Conservation (phyloP, 2,888 invertebrate species). For the Thelaira solivaga region DNA sequence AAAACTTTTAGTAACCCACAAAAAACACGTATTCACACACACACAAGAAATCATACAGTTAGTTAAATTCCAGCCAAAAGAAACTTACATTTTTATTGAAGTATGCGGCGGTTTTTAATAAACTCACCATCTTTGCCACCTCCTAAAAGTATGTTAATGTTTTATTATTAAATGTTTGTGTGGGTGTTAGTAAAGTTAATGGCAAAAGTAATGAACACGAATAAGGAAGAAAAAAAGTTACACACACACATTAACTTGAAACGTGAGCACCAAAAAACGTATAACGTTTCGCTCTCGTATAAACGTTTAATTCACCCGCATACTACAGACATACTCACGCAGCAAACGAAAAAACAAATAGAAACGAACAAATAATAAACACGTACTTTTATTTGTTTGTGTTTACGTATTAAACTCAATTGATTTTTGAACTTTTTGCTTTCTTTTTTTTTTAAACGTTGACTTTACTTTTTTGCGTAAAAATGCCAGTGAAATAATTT, state of each 20-base stretch:
- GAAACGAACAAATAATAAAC: background rate
- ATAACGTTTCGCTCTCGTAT: conserved; percentile 12
- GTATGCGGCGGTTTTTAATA: conserved; percentile 35
- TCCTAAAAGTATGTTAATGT: conserved; percentile 48
- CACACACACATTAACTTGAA: background rate
- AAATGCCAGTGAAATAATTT: background rate
- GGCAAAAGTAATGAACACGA: conserved; percentile 50
- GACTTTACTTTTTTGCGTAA: conserved; percentile 22
- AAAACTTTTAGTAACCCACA: conserved; percentile 10
- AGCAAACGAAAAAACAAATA: background rate
- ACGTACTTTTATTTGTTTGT: conserved; percentile 24
- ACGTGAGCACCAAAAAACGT: conserved; percentile 35
- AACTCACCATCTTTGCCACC: conserved; percentile 33
- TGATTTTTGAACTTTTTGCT: conserved; percentile 46
- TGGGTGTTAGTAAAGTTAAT: conserved; percentile 36
- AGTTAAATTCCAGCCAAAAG: background rate
- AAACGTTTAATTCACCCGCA: conserved; percentile 21
- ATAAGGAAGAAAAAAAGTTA: background rate
- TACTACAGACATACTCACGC: conserved; percentile 6
- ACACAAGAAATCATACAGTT: background rate
- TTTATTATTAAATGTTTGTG: conserved; percentile 15
- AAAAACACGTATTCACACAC: background rate
- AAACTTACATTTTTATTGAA: conserved; percentile 37
- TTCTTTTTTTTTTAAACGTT: background rate
- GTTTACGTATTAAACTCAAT: conserved; percentile 45